Conservation (phyloP, 2,888 invertebrate genomes). For the Mycalesis mineus region DNA sequence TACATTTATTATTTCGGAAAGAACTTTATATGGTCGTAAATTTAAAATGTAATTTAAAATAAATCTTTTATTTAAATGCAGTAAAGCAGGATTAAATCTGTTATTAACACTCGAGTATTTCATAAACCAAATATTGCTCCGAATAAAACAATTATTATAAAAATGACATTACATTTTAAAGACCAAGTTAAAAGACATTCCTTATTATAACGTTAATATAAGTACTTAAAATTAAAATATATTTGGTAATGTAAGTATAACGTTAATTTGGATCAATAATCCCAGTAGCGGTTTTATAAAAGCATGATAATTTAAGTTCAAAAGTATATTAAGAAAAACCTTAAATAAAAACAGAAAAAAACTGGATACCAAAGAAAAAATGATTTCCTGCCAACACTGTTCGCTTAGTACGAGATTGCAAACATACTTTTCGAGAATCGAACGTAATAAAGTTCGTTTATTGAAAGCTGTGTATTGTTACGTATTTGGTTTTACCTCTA, state of each 20-base stretch:
- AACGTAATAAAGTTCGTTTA: not conserved
- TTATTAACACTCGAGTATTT: not conserved
- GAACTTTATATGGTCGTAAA: not conserved
- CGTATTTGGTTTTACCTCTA: too few relatives aligned
- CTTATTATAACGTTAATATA: slow-evolving; percentile 20
- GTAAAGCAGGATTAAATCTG: not conserved
- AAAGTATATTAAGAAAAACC: slow-evolving; percentile 1
- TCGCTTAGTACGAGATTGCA: not conserved
- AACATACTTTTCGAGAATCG: not conserved
- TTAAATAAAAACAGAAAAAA: not conserved
- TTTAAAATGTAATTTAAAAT: not conserved
- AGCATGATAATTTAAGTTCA: slow-evolving; percentile 27
- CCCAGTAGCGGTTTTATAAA: slow-evolving; percentile 27
- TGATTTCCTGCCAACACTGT: slow-evolving; percentile 24
- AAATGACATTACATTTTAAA: slow-evolving; percentile 5
- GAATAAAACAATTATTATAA: not conserved
- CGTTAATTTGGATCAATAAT: slow-evolving; percentile 24
- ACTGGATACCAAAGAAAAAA: slow-evolving; percentile 22
- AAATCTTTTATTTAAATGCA: too few relatives aligned
- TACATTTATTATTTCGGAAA: too few relatives aligned
- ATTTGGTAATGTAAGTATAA: slow-evolving; percentile 14
- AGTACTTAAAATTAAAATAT: slow-evolving; percentile 17
- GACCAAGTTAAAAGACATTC: slow-evolving; percentile 7
- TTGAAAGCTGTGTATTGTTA: too few relatives aligned
- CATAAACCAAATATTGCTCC: not conserved